Base-by-base conservation (phyloP, 2,888 invertebrate species). In the Cheilosia pagana region DNA sequence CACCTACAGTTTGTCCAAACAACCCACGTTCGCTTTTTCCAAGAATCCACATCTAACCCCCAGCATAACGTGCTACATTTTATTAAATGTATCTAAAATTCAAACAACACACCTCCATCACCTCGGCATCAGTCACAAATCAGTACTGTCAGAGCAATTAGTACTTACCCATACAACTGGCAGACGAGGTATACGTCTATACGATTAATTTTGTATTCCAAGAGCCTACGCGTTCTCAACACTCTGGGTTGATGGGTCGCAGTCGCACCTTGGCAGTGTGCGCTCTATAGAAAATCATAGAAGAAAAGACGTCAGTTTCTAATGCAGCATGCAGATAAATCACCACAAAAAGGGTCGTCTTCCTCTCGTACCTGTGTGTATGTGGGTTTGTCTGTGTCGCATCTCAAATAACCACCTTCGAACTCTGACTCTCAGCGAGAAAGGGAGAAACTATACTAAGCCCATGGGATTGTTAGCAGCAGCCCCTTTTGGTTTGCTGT, bases 71-170 rank as follows among this genome's bases (percentile, higher is more conserved):
- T 48, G 75, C 50, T 85, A 74, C 68, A 78, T 74, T 83, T 83
- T 83, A 78, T 85, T 75, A 76, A 81, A 81, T 85, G 81, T 85
- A 85, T 85, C 85, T 75, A 39, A 76, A 67, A 81, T 75, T 71
- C 85, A 76, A 62, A 48, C 71, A 71, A 68, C 82, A 68, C 82
- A 81, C 85, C 81, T 85, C 79, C 81, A 85, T 79, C 83, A 85
- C 83, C 75, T 75, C 57, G 31, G 65, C 85, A 67, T 85, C 85
- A 67, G 75, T 85, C 85, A 85, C 85, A 85, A 81, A 85, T 85
- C 85, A 85, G 81, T 85, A 85, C 70, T 81, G 83, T 85, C 79
- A 62, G 85, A 85, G 85, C 85, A 85, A 85, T 85, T 85, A 85
- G 83, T 85, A 85, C 53, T 65, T 31, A 53, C 31, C 2, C 23